Evolutionary conservation across 2,113 vertebrate genomes (phyloP), one percentile per base, ranked within the genome.

Genomic region (Rhinoderma darwinii): DNA sequence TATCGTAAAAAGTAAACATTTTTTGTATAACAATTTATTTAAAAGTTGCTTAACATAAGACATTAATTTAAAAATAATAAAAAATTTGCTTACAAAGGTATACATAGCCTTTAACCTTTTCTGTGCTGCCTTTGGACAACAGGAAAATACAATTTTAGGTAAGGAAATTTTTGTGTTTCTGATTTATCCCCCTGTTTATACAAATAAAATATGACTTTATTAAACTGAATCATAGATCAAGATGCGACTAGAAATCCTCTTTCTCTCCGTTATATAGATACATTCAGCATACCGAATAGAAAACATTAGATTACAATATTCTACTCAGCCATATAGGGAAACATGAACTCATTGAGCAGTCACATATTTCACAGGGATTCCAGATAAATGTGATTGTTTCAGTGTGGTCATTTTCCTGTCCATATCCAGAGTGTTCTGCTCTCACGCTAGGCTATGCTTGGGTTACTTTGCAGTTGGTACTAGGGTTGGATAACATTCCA

Each of bases 401-500:
- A 81, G 68, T 81, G 78, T 73, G 85, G 85, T 54, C 77, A 81
- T 87, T 72, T 87, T 82, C 77, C 78, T 82, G 78, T 75, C 86
- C 70, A 63, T 82, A 87, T 47, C 27, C 86, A 82, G 75, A 86
- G 72, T 87, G 39, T 50, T 87, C 43, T 37, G 70, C 51, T 61
- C 63, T 74, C 86, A 82, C 70, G 37, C 63, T 72, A 86, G 50
- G 85, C 66, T 87, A 82, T 82, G 86, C 86, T 75, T 87, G 78
- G 79, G 50, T 79, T 87, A 82, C 78, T 61, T 35, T 87, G 79
- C 79, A 87, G 68, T 82, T 75, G 79, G 85, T 86, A 86, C 76
- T 61, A 84, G 51, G 73, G 41, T 85, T 85, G 84, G 84, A 85
- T 87, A 82, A 82, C 86, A 75, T 87, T 87, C 86, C 51, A 75